Base-by-base conservation (phyloP, 92 coral and sea anemone species). In the Zoanthus sansibaricus region DNA sequence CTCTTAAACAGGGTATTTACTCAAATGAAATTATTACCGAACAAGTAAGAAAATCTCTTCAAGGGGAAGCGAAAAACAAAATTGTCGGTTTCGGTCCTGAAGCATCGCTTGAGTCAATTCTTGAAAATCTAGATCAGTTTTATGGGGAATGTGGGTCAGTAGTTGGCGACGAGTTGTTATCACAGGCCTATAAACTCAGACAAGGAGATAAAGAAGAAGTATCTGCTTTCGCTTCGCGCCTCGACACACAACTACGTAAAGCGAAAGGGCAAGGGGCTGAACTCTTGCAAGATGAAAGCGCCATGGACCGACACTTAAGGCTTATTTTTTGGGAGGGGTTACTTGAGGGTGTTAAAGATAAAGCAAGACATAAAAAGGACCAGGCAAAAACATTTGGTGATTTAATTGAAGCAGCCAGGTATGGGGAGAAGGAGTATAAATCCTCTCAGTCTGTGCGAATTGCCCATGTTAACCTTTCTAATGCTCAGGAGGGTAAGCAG, bases 311-410 rank as follows among this genome's bases (percentile, higher is more conserved):
- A n/a, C 94, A 92, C 37, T 51, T 92, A 31, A 47, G 90, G 72
- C 42, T 92, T 18, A 10, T 89, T 7, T 92, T 92, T 67, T 92
- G 94, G 92, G 92, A 89, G 67, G 94, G 94, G 8, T 37, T 92
- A 17, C 45, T 42, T 62, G 74, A 83, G 18, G 13, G 71, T 9
- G 56, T 92, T 13, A 86, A 92, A 67, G 92, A 89, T 33, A 89
- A 92, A 75, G 88, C 90, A 25, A 73, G 92, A 15, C 91, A 89
- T 68, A 86, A 83, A 46, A 92, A 92, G 51, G 92, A 89, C 49
- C 25, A 31, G 13, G 88, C 86, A 76, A 88, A 79, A 70, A 48
- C 92, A 1, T 92, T 92, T 59, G 71, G 77, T 5, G 86, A 80
- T 8, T 51, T 89, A 16, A 92, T 92, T 37, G 67, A 74, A 18